Percentiles rank a stretch among this genome's conserved stretches.
phyloP scores from a whole-genome alignment of 2,113 vertebrate species.

The Cyanoramphus novaezelandiae region DNA sequence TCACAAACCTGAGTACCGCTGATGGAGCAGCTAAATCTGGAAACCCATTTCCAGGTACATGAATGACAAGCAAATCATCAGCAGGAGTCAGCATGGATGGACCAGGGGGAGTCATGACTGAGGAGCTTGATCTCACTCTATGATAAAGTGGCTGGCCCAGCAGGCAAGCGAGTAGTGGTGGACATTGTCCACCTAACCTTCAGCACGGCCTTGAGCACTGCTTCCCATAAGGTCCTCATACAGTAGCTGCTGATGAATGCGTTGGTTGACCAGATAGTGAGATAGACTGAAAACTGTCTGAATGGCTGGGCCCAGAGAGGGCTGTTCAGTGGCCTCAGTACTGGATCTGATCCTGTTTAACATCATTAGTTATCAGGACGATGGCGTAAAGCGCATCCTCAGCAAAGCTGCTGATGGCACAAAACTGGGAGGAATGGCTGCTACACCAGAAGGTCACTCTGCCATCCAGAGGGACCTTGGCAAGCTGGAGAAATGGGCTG shows the following conservation, averaged over 20 bases:
- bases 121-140: neutral
- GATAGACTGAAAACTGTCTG: neutral
- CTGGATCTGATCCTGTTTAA: neutral
- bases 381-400: neutral
- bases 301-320: neutral
- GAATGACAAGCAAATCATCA: neutral
- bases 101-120: neutral
- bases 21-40: neutral
- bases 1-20: neutral
- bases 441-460: neutral
- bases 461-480: neutral
- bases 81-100: neutral
- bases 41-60: neutral
- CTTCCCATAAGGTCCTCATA: neutral
- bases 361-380: neutral
- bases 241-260: neutral
- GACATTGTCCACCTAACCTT: neutral
- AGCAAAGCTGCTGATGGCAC: neutral
- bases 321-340: neutral
- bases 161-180: accelerated
- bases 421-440: neutral
- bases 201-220: neutral
- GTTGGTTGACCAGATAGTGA: neutral
- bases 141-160: neutral
- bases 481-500: neutral